Evolutionary conservation across 2,888 invertebrate species (phyloP), one percentile per base, ranked within the genome.

Genomic region (Cerastis rubricosa): DNA sequence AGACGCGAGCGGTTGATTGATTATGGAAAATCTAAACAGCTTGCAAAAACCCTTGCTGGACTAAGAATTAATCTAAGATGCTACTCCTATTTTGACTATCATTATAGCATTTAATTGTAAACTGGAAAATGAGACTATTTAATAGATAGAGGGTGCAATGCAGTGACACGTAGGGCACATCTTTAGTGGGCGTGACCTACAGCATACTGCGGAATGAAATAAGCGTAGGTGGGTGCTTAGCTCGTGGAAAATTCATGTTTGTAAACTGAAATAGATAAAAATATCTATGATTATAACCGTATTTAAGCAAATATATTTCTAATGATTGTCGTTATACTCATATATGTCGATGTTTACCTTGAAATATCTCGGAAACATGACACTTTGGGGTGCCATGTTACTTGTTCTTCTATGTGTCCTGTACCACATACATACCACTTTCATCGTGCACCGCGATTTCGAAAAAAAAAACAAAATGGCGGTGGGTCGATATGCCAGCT

Each of bases 121-220:
- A 19, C 40, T 19, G 19, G 40, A 2, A n/a, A 25, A 25, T 17
- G 25, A 51, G 17, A 17, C 14, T 22, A 57, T 73, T 57, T 57
- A 45, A 57, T 17, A 11, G 74, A 7, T 47, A 12, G 14, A 17
- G 12, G 25, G 25, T 19, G 47, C 25, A 11, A 57, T 45, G 25
- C 29, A 57, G 57, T 17, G 45, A 47, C 73, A 74, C 67, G 71
- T 72, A 72, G 49, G 12, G 1, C 1, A 69, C 73, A 74, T 74
- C 45, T 47, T 35, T 25, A 2, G 19, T 45, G n/a, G 19, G 25
- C 73, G 73, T 73, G 73, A 73, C 73, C n/a, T 1, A 73, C 11
- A 7, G 45, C 19, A 19, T 43, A 45, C n/a, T 54, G 17, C 72
- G 5, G n/a, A 57, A 12, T 72, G 22, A 35, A 19, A 72, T 72